Evolutionary conservation across 2,113 vertebrate genomes (phyloP), one percentile per base, ranked within the genome.

Genomic region (Platysteira castanea): DNA sequence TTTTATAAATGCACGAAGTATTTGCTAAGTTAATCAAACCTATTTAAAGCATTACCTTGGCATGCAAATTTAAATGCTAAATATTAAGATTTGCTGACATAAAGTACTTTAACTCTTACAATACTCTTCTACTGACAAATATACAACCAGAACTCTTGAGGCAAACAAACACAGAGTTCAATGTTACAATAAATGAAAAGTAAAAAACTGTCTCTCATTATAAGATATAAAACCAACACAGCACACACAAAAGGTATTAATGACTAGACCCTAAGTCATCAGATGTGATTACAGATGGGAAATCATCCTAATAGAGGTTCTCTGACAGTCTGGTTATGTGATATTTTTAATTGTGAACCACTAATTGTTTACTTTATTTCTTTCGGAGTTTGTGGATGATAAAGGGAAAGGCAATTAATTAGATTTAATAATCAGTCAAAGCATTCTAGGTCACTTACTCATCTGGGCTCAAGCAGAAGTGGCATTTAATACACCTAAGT

Each of bases 381-480:
- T 74, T 84, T 49, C 47, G 35, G 23, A 86, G 44, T 52, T 63
- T 54, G 35, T 17, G 7, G 46, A 47, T 23, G 39, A 87, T 70
- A 86, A 83, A 64, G 42, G 31, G 71, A 84, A 89, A 91, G 49
- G 44, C 33, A 90, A 94, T 91, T 78, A 85, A 92, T 90, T 89
- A 82, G 57, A 81, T 33, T 54, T 76, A 88, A 94, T 83, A 50
- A 80, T 28, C 53, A 64, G 80, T 31, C 56, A 89, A 82, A 87
- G 84, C 53, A 90, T 76, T 85, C 71, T 85, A 91, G 57, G 59
- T 41, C 71, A 76, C 81, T 88, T 90, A 86, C n/a, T 95, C 81
- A 90, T 60, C 9, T 44, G 56, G 44, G 35, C 42, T 78, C 50
- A 75, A 57, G 47, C 27, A 79, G 54, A 90, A 21, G 42, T 53